These are phyloP conservation scores for Suillia variegata DNA, from an alignment of 2,888 invertebrate genomes.

Conservation along the genomic window DNA sequence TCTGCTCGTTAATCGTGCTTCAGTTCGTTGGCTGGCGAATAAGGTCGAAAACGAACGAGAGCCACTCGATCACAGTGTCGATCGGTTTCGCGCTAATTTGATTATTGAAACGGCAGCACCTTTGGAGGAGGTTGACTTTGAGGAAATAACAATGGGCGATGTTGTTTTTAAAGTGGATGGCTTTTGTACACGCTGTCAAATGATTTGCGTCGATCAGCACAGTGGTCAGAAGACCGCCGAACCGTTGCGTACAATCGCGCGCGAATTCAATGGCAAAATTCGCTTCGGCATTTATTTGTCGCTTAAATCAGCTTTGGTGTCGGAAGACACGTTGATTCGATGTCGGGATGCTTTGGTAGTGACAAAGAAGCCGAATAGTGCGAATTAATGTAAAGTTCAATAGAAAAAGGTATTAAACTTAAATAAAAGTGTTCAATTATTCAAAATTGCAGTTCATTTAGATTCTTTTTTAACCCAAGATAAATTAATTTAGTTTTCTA, in stretches of 20 bases:
- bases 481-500: too few relatives aligned
- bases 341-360: slow-evolving; percentile 34
- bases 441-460: background rate
- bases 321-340: slow-evolving; percentile 27
- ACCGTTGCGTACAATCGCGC: slow-evolving; percentile 76
- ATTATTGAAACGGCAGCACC: slow-evolving; percentile 74
- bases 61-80: slow-evolving; percentile 67
- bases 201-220: slow-evolving; percentile 92
- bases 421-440: background rate
- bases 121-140: slow-evolving; percentile 81
- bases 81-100: slow-evolving; percentile 90
- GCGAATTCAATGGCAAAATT: slow-evolving; percentile 75
- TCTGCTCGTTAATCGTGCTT: slow-evolving; percentile 78
- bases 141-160: slow-evolving; percentile 69
- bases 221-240: slow-evolving; percentile 81
- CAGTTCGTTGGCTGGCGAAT: slow-evolving; percentile 73
- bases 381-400: background rate
- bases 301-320: slow-evolving; percentile 21
- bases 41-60: slow-evolving; percentile 66
- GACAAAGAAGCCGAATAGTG: background rate
- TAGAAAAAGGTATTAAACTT: too few relatives aligned
- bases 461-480: too few relatives aligned
- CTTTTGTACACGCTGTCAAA: slow-evolving; percentile 88
- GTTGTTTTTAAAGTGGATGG: slow-evolving; percentile 70
- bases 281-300: slow-evolving; percentile 81